Conservation (phyloP, 23 tunicate genomes). For the Oikopleura vanhoeffeni region DNA sequence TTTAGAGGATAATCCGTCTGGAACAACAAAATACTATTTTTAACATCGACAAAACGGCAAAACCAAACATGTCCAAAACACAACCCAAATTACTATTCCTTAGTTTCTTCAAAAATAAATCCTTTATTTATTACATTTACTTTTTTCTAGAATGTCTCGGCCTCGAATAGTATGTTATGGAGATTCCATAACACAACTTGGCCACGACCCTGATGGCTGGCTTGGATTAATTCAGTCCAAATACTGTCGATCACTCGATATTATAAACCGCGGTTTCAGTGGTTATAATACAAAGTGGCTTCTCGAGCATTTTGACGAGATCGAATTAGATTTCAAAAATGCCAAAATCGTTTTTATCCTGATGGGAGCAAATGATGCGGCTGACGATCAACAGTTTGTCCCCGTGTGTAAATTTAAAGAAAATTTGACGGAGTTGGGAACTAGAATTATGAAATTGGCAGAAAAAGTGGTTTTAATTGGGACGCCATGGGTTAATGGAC, state of each 20-base stretch:
- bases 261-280: slow-evolving; percentile 12
- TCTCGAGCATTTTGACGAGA: not conserved
- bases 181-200: slow-evolving; percentile 3
- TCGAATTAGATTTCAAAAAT: not conserved
- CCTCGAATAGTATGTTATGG: not conserved
- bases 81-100: no score
- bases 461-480: not conserved
- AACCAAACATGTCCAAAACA: no score
- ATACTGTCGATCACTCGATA: not conserved
- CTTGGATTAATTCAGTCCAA: not conserved
- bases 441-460: not conserved
- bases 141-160: not conserved
- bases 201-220: slow-evolving; percentile 1
- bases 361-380: slow-evolving; percentile 14
- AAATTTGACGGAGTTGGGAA: not conserved
- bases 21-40: no score
- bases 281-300: not conserved
- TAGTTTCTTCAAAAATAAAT: no score
- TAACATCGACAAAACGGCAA: no score
- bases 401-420: not conserved
- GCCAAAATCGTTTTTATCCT: not conserved
- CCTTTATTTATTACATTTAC: no score
- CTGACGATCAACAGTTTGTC: not conserved
- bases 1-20: no score
- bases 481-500: not conserved